These are phyloP conservation scores for Mustela nigripes DNA, from an alignment of 2,113 vertebrate species.

Conservation along the genomic window DNA sequence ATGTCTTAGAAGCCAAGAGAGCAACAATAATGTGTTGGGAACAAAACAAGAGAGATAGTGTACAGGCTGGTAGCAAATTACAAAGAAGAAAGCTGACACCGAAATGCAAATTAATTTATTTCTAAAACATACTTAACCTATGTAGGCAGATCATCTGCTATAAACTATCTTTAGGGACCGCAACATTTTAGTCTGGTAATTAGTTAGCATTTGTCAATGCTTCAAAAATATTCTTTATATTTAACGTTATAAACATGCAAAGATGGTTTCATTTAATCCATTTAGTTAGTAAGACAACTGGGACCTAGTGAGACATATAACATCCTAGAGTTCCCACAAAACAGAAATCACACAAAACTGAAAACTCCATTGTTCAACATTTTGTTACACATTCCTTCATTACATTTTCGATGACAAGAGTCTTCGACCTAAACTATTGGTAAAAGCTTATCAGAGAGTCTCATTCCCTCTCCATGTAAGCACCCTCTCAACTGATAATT, in stretches of 20 bases:
- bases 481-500: not conserved
- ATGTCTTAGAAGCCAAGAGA: not conserved
- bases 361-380: not conserved
- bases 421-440: not conserved
- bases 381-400: not conserved
- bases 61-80: not conserved
- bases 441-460: not conserved
- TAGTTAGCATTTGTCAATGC: constrained; percentile 19
- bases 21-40: not conserved
- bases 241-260: not conserved
- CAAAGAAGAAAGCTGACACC: not conserved
- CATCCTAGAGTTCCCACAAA: not conserved
- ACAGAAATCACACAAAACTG: not conserved
- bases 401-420: not conserved
- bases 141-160: not conserved
- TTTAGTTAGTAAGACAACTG: not conserved
- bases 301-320: not conserved
- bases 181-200: not conserved
- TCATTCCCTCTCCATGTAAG: not conserved
- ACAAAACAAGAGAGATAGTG: not conserved
- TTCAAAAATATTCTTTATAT: not conserved
- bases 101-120: constrained; percentile 26
- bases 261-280: constrained; percentile 16
- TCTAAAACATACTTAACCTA: not conserved
- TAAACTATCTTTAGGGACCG: not conserved